Base-by-base conservation (phyloP, 1,140 invertebrate genomes). In the Batillaria attramentaria region DNA sequence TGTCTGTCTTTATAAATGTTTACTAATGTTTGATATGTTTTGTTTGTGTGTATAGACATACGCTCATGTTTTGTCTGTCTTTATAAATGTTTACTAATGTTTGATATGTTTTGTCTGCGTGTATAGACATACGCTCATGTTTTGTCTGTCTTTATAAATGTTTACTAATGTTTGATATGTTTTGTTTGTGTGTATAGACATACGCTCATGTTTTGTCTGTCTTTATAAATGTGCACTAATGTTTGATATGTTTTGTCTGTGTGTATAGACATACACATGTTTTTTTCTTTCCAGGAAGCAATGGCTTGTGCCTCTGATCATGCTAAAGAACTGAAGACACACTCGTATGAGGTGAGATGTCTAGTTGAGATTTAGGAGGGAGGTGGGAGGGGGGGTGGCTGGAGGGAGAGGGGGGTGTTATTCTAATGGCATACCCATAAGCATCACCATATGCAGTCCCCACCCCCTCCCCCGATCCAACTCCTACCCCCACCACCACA, bases 261-360 rank as follows among this genome's bases (percentile, higher is more conserved):
- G 31, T n/a, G 35, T 43, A 18, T 42, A 28, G 46, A 66, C 50
- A 46, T 77, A 74, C 76, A 54, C 66, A 54, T 18, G 65, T 79
- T 69, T 75, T 65, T 73, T 37, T 62, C 76, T 81, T 85, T 78
- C 93, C 95, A 92, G 94, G 94, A 92, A 90, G 96, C 96, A n/a
- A 93, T 97, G 83, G 93, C 91, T 79, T 91, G 94, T 79, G 94
- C 96, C 16, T 93, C 94, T 81, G 93, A 94, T 85, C 91, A 92
- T 35, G 92, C 92, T 24, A 92, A 94, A 79, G 84, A 89, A 54
- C 78, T 92, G 16, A 93, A 94, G 77, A 92, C 93, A 80, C 94
- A 96, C 86, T 94, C 94, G 20, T 85, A 88, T 78, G 83, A 88
- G 83, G 89, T 90, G 79, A 84, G 72, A 39, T 31, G 13, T 54